Percentiles rank a stretch among this genome's conserved stretches.
Conservation (phyloP, 2,113 vertebrate genomes). For the Eulacestoma nigropectus region DNA sequence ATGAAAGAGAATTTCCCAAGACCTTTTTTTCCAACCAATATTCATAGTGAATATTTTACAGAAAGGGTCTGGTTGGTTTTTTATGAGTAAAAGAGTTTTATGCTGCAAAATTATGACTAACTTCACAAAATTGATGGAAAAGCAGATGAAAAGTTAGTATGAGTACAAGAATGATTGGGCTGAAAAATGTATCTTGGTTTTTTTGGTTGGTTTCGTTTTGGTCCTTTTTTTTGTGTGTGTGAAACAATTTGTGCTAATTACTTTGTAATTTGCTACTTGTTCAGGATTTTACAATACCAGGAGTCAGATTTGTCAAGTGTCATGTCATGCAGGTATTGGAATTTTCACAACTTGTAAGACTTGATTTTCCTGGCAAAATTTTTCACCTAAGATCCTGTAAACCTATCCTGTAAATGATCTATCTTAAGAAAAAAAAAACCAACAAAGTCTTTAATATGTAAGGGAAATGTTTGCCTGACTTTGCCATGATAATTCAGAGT, state of each 20-base stretch:
- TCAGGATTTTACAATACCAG: background rate
- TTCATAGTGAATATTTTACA: background rate
- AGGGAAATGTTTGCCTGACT: background rate
- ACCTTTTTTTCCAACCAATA: background rate
- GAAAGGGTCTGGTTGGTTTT: background rate
- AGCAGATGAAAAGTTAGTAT: background rate
- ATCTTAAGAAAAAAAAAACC: background rate
- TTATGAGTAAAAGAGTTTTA: background rate
- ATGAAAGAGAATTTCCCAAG: background rate
- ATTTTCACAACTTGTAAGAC: background rate
- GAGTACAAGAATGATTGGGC: background rate
- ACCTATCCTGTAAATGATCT: background rate
- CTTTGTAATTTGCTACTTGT: background rate
- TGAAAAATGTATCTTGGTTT: accelerated
- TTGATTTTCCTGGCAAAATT: background rate
- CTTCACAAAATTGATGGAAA: background rate
- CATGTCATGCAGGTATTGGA: background rate
- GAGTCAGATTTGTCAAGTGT: background rate
- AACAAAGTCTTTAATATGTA: background rate
- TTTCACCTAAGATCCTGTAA: background rate
- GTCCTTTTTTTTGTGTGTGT: background rate
- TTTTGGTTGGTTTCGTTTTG: background rate
- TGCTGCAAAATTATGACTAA: background rate
- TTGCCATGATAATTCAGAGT: background rate
- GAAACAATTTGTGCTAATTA: background rate